These are phyloP conservation scores for Brachyopa scutellaris DNA, from an alignment of 2,888 invertebrate species.

Conservation along the genomic window DNA sequence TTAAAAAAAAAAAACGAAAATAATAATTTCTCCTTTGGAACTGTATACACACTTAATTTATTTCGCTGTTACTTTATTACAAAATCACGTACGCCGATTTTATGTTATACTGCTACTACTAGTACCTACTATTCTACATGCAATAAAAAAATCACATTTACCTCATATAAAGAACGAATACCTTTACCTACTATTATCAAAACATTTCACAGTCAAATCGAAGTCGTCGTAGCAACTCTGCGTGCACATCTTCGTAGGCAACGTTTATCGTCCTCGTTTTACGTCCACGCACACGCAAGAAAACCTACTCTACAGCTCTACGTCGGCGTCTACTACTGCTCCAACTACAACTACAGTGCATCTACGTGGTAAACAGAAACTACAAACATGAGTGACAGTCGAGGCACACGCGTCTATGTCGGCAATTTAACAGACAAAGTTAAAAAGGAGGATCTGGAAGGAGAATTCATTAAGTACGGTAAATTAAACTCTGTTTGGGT, in stretches of 20 bases:
- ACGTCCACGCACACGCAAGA: conserved; percentile 26
- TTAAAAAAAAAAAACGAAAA: conserved; percentile 10
- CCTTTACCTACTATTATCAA: conserved; percentile 75
- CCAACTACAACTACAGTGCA: not conserved
- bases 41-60: conserved; percentile 58
- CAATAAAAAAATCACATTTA: conserved; percentile 70
- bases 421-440: conserved; percentile 94
- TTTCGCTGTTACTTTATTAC: conserved; percentile 70
- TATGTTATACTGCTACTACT: conserved; percentile 72
- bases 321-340: conserved; percentile 25
- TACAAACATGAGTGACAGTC: conserved; percentile 80
- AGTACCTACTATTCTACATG: conserved; percentile 73
- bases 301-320: conserved; percentile 29
- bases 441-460: conserved; percentile 95
- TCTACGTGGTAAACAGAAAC: conserved; percentile 17
- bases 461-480: conserved; percentile 95
- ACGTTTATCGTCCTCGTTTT: conserved; percentile 38
- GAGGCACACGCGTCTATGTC: conserved; percentile 92
- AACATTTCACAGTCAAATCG: conserved; percentile 75
- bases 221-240: conserved; percentile 73
- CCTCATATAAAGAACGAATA: conserved; percentile 73
- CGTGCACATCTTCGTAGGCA: conserved; percentile 71
- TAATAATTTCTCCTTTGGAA: conserved; percentile 49
- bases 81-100: conserved; percentile 69
- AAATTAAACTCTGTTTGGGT: conserved; percentile 95